Base-by-base conservation (phyloP, 1,140 invertebrate species). In the Heliconius hewitsoni region DNA sequence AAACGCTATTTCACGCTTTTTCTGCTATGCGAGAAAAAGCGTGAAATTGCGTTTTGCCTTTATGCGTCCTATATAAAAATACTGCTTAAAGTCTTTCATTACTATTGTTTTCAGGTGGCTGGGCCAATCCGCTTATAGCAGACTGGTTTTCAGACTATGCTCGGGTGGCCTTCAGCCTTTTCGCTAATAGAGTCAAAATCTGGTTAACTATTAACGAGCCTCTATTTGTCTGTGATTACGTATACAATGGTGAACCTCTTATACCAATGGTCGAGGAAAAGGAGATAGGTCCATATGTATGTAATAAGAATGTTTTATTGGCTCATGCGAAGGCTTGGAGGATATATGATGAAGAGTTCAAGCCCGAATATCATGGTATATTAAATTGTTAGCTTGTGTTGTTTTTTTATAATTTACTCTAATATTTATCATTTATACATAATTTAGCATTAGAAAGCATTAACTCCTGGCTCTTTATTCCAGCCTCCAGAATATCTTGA, bases 41-140 rank as follows among this genome's bases (percentile, higher is more conserved):
- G 13, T 1, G 13, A 46, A 16, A 46, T 4, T 16, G 42, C 13
- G 3, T 16, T 46, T 13, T 16, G 42, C 0, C 3, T 16, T 4
- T 46, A 42, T 46, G 16, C 0, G 4, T 46, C 42, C 42, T 46
- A 46, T 46, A 5, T 4, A 46, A 46, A 46, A 46, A 46, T 46
- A 42, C 11, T 42, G 16, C 0, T 13, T 46, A 5, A 46, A 46
- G 13, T 46, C 42, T 46, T 46, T 46, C 16, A 16, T 46, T 46
- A 46, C 42, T 5, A 16, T 60, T 23, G 6, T 60, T 72, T 37
- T 19, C 71, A 80, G 96, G 96, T 23, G 96, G 96, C 0, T 96
- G 96, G 95, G 82, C 93, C 0, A 96, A 96, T 81, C 83, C 90
- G 0, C 39, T 89, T 1, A 95, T 95, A n/a, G 83, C 92, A 1